Evolutionary conservation across 2,113 vertebrate genomes (phyloP), one percentile per base, ranked within the genome.

Genomic region (Rhegmatorhina hoffmannsi): DNA sequence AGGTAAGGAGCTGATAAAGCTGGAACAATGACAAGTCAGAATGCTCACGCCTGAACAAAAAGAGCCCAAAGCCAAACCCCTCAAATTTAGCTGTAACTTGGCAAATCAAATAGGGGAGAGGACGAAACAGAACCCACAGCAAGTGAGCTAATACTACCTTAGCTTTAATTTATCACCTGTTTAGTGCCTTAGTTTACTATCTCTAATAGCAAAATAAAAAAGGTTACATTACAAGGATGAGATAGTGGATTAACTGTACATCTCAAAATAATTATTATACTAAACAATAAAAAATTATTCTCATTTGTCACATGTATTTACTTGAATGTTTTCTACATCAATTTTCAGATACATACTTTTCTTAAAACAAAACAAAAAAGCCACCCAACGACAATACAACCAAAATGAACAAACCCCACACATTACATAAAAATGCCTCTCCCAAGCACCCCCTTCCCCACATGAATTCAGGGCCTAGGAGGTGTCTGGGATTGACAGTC

Each of bases 1-100:
- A 95, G 82, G 60, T 92, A 89, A 95, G n/a, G 34, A 77, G n/a
- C 17, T 25, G 33, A 82, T 56, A 89, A 73, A 95, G 44, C 33
- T 59, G 26, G 50, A 92, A 73, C 40, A 73, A 67, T 12, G 16
- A 70, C 4, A 13, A 91, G n/a, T 53, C 67, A 85, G 23, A 87
- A 87, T 8, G 10, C 34, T 85, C 46, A 19, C 18, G 25, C 23
- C 40, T 76, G 16, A 67, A 40, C 7, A 29, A 50, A 40, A 59
- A 33, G 28, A 25, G 8, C 31, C 19, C 17, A 62, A 66, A 75
- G 19, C 4, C 23, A 62, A 86, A 15, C 6, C n/a, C 17, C 46
- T 49, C 78, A 64, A 16, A 18, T 63, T 63, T 58, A 70, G 5
- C 17, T 67, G 8, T 38, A 74, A 87, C 7, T 2, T 47, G 47